A percentile compares a stretch with the other conserved stretches of the same genome.
Evolutionary conservation across 92 coral and sea anemone genomes (phyloP).

Genomic region (Micromussa lordhowensis): DNA sequence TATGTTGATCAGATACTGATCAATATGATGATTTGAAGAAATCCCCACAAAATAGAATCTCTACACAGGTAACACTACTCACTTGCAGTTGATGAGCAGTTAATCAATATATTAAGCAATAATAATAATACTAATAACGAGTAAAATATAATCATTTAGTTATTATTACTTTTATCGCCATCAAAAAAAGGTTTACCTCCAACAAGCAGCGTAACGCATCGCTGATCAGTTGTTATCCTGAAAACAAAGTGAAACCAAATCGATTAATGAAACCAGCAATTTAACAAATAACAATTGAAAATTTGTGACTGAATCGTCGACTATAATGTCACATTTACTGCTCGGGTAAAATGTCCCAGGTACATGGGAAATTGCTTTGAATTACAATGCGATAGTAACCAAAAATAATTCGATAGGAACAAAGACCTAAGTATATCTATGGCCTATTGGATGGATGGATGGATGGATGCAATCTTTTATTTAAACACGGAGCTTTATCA

Average conservation of each 20-base stretch:
- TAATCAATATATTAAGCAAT: too few species aligned
- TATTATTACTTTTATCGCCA: neutral
- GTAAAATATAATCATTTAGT: too few species aligned
- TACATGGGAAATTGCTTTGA: neutral
- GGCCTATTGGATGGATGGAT: neutral
- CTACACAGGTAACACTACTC: too few species aligned
- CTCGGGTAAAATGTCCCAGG: neutral
- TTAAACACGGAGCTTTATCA: too few species aligned
- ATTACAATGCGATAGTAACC: neutral
- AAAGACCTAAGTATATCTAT: neutral
- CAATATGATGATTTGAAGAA: too few species aligned
- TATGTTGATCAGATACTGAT: too few species aligned
- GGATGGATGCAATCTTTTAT: too few species aligned
- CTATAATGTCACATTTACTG: neutral
- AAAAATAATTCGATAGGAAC: neutral
- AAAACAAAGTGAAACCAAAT: neutral
- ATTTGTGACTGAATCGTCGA: neutral
- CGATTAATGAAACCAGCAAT: neutral
- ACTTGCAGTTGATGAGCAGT: too few species aligned
- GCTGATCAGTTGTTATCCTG: conserved; percentile 75
- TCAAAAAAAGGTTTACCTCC: conserved; percentile 64
- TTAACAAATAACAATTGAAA: neutral
- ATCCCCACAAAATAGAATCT: too few species aligned
- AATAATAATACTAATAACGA: too few species aligned
- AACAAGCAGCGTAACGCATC: conserved; percentile 72